Evolutionary conservation across 2,113 vertebrate species (phyloP).

Genomic region (Malurus alboscapulatus): DNA sequence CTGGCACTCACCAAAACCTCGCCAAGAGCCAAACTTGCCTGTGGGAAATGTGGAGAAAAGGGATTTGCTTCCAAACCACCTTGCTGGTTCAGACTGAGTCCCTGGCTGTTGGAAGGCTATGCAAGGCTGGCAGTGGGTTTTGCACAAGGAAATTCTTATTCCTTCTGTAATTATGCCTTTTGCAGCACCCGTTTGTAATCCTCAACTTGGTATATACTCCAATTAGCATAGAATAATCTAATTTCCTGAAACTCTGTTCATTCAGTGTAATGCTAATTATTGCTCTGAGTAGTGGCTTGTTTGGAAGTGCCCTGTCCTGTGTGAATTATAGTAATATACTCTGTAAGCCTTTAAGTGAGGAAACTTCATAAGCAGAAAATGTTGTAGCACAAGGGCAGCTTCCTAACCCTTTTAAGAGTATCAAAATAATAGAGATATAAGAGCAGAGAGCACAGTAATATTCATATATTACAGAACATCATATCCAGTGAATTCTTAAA

Average conservation of each 20-base stretch:
- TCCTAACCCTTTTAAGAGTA: neutral
- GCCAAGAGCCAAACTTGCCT: neutral
- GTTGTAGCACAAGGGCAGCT: neutral
- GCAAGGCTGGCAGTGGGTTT: neutral
- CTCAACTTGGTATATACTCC: neutral
- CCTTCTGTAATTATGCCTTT: neutral
- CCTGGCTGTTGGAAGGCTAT: neutral
- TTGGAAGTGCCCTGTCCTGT: neutral
- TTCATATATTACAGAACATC: neutral
- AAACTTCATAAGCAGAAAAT: neutral
- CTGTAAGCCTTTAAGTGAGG: neutral
- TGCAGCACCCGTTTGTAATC: neutral
- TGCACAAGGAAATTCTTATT: neutral
- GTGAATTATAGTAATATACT: neutral
- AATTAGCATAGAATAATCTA: neutral
- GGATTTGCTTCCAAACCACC: neutral
- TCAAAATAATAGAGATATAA: neutral
- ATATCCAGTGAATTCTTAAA: neutral
- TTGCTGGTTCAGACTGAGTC: neutral
- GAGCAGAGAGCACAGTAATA: neutral
- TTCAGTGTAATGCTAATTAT: neutral
- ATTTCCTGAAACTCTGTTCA: neutral
- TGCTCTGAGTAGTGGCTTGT: neutral
- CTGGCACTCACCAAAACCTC: rapidly evolving
- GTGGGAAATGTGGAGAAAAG: neutral